Conservation (phyloP, 2,113 vertebrate genomes). For the Plecotus auritus region DNA sequence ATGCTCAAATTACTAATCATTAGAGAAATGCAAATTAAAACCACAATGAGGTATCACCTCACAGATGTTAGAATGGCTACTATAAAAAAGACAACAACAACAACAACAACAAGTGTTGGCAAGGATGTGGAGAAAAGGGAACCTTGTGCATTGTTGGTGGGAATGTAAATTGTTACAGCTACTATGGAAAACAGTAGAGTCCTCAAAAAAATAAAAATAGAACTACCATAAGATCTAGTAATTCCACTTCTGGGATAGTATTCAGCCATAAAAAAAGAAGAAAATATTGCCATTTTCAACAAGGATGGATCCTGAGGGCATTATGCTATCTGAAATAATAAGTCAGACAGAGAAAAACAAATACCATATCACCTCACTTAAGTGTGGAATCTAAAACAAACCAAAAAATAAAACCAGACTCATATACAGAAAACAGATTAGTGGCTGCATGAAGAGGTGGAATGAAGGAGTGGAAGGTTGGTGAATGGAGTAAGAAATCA, state of each 20-base stretch:
- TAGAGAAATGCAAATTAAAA: not conserved
- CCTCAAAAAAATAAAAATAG: not conserved
- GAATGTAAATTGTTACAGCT: not conserved
- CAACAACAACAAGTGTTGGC: too few species aligned
- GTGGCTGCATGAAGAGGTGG: not conserved
- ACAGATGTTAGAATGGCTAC: not conserved
- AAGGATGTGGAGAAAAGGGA: not conserved
- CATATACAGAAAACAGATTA: not conserved
- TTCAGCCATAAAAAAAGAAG: not conserved
- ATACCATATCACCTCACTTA: not conserved
- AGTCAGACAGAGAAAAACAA: not conserved
- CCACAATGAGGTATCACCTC: not conserved
- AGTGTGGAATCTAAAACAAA: not conserved
- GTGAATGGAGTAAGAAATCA: not conserved
- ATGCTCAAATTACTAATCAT: not conserved
- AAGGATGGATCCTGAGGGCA: not conserved
- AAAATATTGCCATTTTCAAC: not conserved
- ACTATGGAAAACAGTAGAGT: not conserved
- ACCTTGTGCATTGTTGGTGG: not conserved
- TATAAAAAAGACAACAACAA: not conserved
- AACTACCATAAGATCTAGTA: not conserved
- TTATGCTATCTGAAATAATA: not conserved
- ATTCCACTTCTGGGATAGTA: not conserved
- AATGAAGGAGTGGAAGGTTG: not conserved
- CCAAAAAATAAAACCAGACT: not conserved